These are phyloP conservation scores for Lasaia peninsularis DNA, from an alignment of 1,140 invertebrate genomes.

Conservation along the genomic window DNA sequence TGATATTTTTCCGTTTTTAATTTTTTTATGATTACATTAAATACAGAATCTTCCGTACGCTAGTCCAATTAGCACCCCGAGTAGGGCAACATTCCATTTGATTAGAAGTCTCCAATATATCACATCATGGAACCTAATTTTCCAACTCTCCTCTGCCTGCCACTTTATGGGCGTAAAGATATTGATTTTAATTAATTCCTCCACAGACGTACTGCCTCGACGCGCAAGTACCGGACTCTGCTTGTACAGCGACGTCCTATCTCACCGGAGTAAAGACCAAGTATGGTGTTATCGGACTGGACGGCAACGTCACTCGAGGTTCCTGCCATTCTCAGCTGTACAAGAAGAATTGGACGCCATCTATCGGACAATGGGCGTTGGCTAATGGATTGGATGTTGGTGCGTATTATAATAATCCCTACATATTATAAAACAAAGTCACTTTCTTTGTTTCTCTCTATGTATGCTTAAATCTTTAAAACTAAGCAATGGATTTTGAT, in stretches of 20 bases:
- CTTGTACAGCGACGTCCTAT: slow-evolving; percentile 87
- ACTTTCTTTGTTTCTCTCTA: neutral
- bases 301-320: slow-evolving; percentile 79
- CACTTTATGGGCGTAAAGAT: too few species aligned
- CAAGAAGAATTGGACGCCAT: slow-evolving; percentile 78
- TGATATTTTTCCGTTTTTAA: too few species aligned
- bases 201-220: slow-evolving; percentile 89
- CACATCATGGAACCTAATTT: too few species aligned
- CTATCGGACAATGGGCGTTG: slow-evolving; percentile 85
- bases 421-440: neutral
- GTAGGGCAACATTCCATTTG: too few species aligned
- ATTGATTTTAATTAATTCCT: slow-evolving; percentile 30
- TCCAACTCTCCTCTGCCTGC: too few species aligned
- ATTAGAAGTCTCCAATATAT: too few species aligned
- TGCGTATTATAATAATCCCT: slow-evolving; percentile 26
- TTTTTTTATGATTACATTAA: too few species aligned
- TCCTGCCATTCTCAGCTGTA: slow-evolving; percentile 79
- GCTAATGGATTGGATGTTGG: slow-evolving; percentile 85
- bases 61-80: too few species aligned
- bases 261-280: slow-evolving; percentile 92
- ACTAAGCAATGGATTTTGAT: too few species aligned
- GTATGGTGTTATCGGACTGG: slow-evolving; percentile 85
- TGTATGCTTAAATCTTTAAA: too few species aligned
- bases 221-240: slow-evolving; percentile 89
- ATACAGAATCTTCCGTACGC: too few species aligned